Percentiles rank a stretch among this genome's conserved stretches.
Evolutionary conservation across 2,113 vertebrate genomes (phyloP).

Genomic region (Sialia sialis): DNA sequence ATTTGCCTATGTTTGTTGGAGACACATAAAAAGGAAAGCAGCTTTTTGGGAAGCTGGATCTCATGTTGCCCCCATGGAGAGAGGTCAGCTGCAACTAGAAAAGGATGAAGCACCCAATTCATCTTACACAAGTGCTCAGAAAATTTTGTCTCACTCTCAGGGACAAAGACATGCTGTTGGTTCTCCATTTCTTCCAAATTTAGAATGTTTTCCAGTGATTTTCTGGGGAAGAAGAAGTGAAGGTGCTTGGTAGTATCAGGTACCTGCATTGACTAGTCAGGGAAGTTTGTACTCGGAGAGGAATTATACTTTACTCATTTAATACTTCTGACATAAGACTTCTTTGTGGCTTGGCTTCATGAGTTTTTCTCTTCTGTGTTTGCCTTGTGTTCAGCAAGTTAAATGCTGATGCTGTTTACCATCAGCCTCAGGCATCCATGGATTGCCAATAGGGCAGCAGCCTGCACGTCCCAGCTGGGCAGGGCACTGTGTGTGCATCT

Average conservation of each 20-base stretch:
- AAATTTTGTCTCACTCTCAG: neutral
- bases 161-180: neutral
- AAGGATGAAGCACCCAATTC: neutral
- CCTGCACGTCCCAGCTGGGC: neutral
- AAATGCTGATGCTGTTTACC: neutral
- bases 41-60: neutral
- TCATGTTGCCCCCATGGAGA: neutral
- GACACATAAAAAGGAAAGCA: neutral
- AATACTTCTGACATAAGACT: neutral
- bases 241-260: neutral
- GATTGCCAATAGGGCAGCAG: neutral
- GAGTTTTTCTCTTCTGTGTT: neutral
- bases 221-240: neutral
- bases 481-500: neutral
- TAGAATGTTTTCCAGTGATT: neutral
- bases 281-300: neutral
- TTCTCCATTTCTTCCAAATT: neutral
- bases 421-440: neutral
- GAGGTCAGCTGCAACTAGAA: neutral
- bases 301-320: neutral
- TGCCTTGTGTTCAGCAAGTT: neutral
- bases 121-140: neutral
- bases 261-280: neutral
- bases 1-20: neutral
- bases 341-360: neutral